phyloP scores from a whole-genome alignment of 2,113 vertebrate genomes.

The Hemibagrus wyckioides region DNA sequence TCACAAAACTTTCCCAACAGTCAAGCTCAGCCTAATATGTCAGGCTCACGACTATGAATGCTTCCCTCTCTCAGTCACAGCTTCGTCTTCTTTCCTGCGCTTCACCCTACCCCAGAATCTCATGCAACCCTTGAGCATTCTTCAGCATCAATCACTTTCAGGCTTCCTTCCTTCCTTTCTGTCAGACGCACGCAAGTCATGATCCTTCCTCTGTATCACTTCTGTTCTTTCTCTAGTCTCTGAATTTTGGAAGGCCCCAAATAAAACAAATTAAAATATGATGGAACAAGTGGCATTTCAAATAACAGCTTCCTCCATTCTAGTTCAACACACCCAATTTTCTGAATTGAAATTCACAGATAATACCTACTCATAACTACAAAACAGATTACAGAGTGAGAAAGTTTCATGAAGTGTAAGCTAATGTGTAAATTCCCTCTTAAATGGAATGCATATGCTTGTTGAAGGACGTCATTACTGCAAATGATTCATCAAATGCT shows the following conservation, averaged over 20 bases:
- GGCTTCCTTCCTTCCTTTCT: not conserved
- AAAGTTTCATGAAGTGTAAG: not conserved
- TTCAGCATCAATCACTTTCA: not conserved
- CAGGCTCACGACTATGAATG: not conserved
- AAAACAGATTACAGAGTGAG: not conserved
- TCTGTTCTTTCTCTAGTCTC: not conserved
- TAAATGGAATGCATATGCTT: not conserved
- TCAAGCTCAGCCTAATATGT: not conserved
- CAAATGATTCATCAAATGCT: not conserved
- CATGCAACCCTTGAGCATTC: not conserved
- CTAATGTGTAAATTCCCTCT: not conserved
- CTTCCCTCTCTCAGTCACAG: not conserved
- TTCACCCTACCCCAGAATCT: not conserved
- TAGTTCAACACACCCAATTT: not conserved
- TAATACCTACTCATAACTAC: not conserved
- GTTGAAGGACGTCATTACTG: not conserved
- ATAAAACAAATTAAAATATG: not conserved
- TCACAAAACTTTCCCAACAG: constrained; percentile 8
- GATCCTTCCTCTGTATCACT: not conserved
- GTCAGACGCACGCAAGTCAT: not conserved
- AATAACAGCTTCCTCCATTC: not conserved
- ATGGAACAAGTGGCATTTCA: not conserved
- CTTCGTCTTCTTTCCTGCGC: not conserved
- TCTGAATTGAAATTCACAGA: not conserved
- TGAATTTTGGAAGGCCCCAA: not conserved